Base-by-base conservation (phyloP, 2,797 vertebrate genomes). In the Acanthornis magna region DNA sequence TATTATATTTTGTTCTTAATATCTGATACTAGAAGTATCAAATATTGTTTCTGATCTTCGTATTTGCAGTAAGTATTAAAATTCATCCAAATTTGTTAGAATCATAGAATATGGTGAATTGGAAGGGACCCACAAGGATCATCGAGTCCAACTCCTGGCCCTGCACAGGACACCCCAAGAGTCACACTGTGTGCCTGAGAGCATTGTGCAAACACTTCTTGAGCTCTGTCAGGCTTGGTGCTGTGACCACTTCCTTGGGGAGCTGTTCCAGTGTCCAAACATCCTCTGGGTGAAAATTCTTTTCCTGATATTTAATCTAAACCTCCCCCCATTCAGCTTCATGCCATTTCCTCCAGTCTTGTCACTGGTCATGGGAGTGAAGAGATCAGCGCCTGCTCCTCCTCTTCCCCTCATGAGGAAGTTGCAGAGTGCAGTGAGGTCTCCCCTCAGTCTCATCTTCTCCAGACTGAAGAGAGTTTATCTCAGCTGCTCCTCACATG, bases 51-150 rank as follows among this genome's bases (percentile, higher is more conserved):
- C 21, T 72, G 76, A 82, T 63, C 20, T 71, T 26, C 29, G 20
- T 87, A 57, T 91, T 95, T 95, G 21, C 10, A 57, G 9, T 63
- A 94, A 89, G 8, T 32, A 92, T 82, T 92, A 72, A 89, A 90
- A 95, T 13, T 38, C 20, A 53, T 65, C 4, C n/a, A 51, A 25
- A 36, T 85, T 80, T 89, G 2, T 25, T 67, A 30, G 5, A 60
- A 34, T 71, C 14, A 45, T 38, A 30, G 50, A 34, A 8, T 40
- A 77, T 23, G 10, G 12, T 53, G 25, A 63, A 11, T 51, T 32
- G 43, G 12, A 34, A 58, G 32, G 21, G 3, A 53, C 4, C 2
- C 6, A 40, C 16, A 26, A 30, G 12, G 8, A 15, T 45, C 21
- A 26, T 3, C 1, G 4, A 26, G 9, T 26, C 16, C 20, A 30